A percentile compares a stretch with the other conserved stretches of the same genome.
Conservation (phyloP, 2,888 invertebrate species). For the Dicycla oo region DNA sequence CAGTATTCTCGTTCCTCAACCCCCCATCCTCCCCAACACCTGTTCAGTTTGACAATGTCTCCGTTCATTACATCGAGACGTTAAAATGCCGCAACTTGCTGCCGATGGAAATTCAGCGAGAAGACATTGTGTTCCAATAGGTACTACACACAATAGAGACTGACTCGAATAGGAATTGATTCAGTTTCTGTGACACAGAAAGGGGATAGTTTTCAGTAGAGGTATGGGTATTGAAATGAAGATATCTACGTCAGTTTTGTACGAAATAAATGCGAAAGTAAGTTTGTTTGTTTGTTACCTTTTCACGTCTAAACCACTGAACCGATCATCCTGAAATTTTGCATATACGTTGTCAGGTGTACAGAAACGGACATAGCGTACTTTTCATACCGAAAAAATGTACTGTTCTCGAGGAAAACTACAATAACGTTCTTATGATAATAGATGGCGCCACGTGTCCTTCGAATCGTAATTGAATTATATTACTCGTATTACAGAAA, state of each 20-base stretch:
- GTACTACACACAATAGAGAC: constrained; percentile 52
- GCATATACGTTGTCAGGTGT: too few relatives aligned
- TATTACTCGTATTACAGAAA: too few relatives aligned
- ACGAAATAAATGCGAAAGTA: too few relatives aligned
- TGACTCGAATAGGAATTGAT: constrained; percentile 55
- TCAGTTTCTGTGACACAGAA: constrained; percentile 38
- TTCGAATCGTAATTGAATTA: too few relatives aligned
- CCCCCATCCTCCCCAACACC: constrained; percentile 59
- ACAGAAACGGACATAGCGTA: too few relatives aligned
- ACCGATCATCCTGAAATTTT: too few relatives aligned
- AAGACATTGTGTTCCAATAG: constrained; percentile 72
- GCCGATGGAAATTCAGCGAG: constrained; percentile 67
- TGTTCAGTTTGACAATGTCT: constrained; percentile 70
- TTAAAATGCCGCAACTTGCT: constrained; percentile 65
- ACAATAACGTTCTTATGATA: too few relatives aligned
- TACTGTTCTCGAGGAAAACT: too few relatives aligned
- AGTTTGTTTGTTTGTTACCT: too few relatives aligned
- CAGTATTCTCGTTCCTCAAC: constrained; percentile 22
- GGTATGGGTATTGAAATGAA: neutral
- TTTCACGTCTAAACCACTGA: too few relatives aligned
- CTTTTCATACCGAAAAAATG: too few relatives aligned
- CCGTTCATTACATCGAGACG: constrained; percentile 72
- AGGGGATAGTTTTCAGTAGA: constrained; percentile 17
- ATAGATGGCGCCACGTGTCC: too few relatives aligned
- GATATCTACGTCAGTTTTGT: neutral